Conservation (phyloP, 2,888 invertebrate species). For the Mycalesis mineus region DNA sequence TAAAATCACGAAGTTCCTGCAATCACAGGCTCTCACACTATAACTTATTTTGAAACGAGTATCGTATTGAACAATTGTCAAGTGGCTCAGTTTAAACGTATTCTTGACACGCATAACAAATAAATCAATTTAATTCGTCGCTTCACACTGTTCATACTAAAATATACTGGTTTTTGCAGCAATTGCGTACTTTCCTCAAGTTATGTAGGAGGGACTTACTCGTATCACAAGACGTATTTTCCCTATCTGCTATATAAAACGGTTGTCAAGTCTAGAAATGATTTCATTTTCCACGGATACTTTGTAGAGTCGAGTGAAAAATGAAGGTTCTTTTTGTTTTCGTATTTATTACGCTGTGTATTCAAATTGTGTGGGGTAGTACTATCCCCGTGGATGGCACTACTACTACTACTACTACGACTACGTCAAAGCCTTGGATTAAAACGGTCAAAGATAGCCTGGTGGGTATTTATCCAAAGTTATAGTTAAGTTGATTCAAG, state of each 20-base stretch:
- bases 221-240: neutral
- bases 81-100: neutral
- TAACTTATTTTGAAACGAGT: neutral
- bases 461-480: slow-evolving; percentile 38
- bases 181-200: neutral
- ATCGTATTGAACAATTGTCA: neutral
- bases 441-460: slow-evolving; percentile 46
- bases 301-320: slow-evolving; percentile 17
- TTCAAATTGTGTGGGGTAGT: slow-evolving; percentile 34
- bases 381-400: slow-evolving; percentile 19
- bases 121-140: neutral
- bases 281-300: slow-evolving; percentile 12
- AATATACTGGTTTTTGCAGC: neutral
- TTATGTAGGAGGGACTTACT: neutral
- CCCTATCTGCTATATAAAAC: slow-evolving; percentile 22
- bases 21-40: no score
- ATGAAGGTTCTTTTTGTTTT: slow-evolving; percentile 38
- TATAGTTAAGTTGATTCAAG: no score
- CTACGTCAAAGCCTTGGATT: slow-evolving; percentile 44
- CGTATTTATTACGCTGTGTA: slow-evolving; percentile 32
- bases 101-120: neutral
- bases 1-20: no score
- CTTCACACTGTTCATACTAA: neutral
- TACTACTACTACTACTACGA: slow-evolving; percentile 27
- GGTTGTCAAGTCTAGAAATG: neutral